Base-by-base conservation (phyloP, 2,113 vertebrate species). In the Astur gentilis region DNA sequence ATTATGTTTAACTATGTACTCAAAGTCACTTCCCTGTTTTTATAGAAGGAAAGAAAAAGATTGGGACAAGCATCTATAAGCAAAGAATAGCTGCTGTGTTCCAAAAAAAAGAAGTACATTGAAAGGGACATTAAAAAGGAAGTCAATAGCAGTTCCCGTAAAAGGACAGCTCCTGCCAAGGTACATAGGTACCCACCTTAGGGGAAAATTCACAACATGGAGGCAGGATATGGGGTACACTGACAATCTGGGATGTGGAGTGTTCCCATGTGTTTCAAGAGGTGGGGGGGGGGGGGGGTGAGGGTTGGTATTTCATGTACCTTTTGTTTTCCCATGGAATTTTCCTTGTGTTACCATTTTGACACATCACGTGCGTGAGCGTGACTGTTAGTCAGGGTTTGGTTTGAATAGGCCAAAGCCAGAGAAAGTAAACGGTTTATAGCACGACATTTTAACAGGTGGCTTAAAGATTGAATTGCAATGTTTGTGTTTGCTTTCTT, bases 291-390 rank as follows among this genome's bases (percentile, higher is more conserved):
- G n/a, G n/a, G 2, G 19, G 19, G 2, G 23, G 23, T 50, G 26
- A 27, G 26, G 26, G 15, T 29, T 1, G 1, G 1, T 20, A 7
- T 79, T 88, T 80, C 10, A 11, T 22, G 5, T 25, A 20, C 13
- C 1, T 38, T 29, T 29, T 71, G 3, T 25, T 92, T 67, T 42
- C 66, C 61, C 7, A 10, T 29, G 47, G 47, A 55, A 45, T 84
- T 84, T 70, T 77, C 19, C n/a, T 67, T 47, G 4, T 50, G 7
- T 23, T 54, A 7, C 2, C 18, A 25, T 54, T 69, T 72, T 55
- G 47, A 67, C 10, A 22, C 9, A 27, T 42, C 8, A 36, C 0
- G 0, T 18, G 3, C 55, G 6, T 42, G 20, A 32, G 7, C 14
- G 12, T 69, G 34, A 16, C 49, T 69, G 10, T 13, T 36, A 27